A percentile compares a stretch with the other conserved stretches of the same genome.
These are phyloP conservation scores for Setipinna tenuifilis DNA, from an alignment of 2,797 vertebrate genomes.

Conservation along the genomic window DNA sequence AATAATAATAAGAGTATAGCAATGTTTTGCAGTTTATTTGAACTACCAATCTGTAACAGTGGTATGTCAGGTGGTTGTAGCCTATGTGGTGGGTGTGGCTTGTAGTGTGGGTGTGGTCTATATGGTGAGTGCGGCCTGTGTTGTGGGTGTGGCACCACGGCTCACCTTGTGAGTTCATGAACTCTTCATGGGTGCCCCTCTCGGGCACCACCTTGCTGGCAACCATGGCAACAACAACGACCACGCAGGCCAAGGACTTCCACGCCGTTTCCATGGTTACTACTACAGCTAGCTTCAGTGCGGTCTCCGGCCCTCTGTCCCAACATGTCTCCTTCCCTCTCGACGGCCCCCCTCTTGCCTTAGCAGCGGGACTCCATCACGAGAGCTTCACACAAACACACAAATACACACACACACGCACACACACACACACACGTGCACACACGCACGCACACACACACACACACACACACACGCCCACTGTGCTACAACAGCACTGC, in stretches of 20 bases:
- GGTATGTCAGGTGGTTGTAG: neutral
- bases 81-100: too few species aligned
- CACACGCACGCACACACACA: neutral
- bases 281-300: constrained; percentile 79
- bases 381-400: neutral
- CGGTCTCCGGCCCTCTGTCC: constrained; percentile 83
- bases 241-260: constrained; percentile 86
- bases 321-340: constrained; percentile 96
- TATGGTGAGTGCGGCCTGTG: neutral
- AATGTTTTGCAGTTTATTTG: too few species aligned
- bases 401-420: neutral
- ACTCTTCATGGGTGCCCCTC: constrained; percentile 69
- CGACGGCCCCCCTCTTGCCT: constrained; percentile 71
- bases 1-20: too few species aligned
- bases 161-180: constrained; percentile 88
- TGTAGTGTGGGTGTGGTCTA: too few species aligned
- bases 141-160: neutral
- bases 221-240: constrained; percentile 79
- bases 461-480: neutral
- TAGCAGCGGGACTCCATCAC: constrained; percentile 72
- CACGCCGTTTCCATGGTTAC: constrained; percentile 91
- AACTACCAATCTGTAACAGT: neutral
- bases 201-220: constrained; percentile 71
- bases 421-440: neutral
- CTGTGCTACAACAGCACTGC: neutral